These are phyloP conservation scores for Sialis lutaria DNA, from an alignment of 2,888 invertebrate genomes.

Conservation along the genomic window DNA sequence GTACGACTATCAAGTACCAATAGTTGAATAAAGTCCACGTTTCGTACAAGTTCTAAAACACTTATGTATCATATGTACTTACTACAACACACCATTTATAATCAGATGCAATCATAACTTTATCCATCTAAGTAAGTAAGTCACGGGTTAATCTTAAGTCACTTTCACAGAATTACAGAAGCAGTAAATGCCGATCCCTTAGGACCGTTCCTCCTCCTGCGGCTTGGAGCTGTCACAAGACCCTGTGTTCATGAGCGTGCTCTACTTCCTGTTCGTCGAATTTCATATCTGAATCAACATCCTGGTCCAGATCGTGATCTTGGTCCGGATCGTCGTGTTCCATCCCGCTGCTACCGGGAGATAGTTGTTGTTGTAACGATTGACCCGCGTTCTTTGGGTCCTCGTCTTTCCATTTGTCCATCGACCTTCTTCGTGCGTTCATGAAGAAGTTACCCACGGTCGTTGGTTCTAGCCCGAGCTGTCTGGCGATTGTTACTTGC, in stretches of 20 bases:
- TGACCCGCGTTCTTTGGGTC: slow-evolving; percentile 43
- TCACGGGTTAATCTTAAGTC: too few species aligned
- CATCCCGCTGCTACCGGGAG: slow-evolving; percentile 23
- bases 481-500: slow-evolving; percentile 98
- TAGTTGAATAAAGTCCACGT: too few species aligned
- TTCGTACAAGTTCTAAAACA: too few species aligned
- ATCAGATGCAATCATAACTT: too few species aligned
- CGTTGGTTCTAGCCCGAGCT: slow-evolving; percentile 89
- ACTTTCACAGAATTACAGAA: slow-evolving; percentile 19
- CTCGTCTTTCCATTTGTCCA: slow-evolving; percentile 98
- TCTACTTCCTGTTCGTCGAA: slow-evolving; percentile 13
- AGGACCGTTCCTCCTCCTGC: slow-evolving; percentile 18
- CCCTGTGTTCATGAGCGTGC: slow-evolving; percentile 25
- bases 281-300: slow-evolving; percentile 34
- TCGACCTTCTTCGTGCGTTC: slow-evolving; percentile 95
- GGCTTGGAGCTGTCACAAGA: slow-evolving; percentile 29
- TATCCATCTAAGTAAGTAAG: too few species aligned
- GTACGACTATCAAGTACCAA: too few species aligned
- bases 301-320: slow-evolving; percentile 31
- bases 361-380: slow-evolving; percentile 25
- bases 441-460: slow-evolving; percentile 99
- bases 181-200: slow-evolving; percentile 26
- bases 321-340: slow-evolving; percentile 26
- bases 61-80: too few species aligned
- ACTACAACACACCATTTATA: too few species aligned